Evolutionary conservation across 2,113 vertebrate genomes (phyloP).

Genomic region (Cyprinodon variegatus): DNA sequence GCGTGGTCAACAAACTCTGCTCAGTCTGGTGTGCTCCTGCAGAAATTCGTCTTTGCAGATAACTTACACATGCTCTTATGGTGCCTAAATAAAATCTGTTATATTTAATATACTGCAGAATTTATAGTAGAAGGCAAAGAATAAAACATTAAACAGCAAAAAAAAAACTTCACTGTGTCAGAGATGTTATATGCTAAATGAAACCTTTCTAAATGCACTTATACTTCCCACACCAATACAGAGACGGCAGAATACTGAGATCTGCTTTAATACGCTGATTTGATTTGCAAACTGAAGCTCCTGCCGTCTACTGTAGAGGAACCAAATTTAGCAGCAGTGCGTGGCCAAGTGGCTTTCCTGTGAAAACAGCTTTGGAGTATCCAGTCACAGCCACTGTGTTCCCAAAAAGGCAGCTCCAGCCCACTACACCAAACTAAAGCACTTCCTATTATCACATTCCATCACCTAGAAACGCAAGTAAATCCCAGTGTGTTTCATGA

Average conservation of each 20-base stretch:
- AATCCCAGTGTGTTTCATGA: background rate
- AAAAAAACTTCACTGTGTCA: background rate
- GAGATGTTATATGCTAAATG: background rate
- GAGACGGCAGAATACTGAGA: background rate
- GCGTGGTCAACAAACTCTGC: no score
- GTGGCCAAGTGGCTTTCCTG: background rate
- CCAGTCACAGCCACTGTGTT: background rate
- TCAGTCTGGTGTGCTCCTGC: no score
- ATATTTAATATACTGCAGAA: background rate
- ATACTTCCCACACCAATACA: background rate
- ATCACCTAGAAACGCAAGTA: slow-evolving; percentile 20
- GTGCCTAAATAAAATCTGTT: background rate
- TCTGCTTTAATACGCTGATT: slow-evolving; percentile 9
- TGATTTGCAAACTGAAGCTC: slow-evolving; percentile 40
- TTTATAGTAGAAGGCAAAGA: background rate
- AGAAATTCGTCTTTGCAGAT: background rate
- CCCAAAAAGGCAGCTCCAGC: slow-evolving; percentile 22
- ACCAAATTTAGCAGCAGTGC: slow-evolving; percentile 1
- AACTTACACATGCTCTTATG: background rate
- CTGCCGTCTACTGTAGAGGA: slow-evolving; percentile 1
- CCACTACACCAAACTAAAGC: slow-evolving; percentile 30
- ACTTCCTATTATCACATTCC: slow-evolving; percentile 26
- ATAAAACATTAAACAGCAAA: background rate
- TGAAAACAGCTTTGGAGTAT: slow-evolving; percentile 4
- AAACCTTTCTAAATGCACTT: background rate